Evolutionary conservation across 2,113 vertebrate genomes (phyloP).

Genomic region (Erythrocebus patas): DNA sequence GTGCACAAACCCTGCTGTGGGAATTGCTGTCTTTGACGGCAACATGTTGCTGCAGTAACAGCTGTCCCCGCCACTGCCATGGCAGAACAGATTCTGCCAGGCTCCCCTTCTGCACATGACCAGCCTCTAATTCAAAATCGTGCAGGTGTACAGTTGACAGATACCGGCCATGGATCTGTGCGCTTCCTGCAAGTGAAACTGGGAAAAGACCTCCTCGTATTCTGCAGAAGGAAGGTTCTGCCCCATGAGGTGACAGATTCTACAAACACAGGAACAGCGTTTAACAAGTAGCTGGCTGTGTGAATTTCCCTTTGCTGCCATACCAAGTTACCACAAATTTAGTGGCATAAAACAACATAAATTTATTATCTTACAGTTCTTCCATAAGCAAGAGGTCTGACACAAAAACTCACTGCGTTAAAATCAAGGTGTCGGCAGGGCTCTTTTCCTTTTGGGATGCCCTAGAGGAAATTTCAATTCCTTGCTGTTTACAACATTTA

Average conservation of each 20-base stretch:
- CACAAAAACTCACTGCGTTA: background rate
- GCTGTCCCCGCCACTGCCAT: background rate
- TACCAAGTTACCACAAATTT: background rate
- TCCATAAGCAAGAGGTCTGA: background rate
- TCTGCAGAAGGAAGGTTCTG: background rate
- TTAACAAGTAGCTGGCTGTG: background rate
- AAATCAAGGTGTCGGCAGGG: background rate
- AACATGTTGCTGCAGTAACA: background rate
- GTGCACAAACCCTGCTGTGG: accelerated
- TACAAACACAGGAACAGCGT: background rate
- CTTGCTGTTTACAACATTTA: background rate
- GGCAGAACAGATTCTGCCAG: background rate
- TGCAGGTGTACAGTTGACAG: background rate
- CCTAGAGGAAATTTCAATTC: background rate
- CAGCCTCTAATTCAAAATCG: background rate
- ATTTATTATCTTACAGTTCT: background rate
- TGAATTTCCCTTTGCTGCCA: background rate
- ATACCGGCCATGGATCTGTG: accelerated
- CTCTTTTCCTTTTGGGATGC: background rate
- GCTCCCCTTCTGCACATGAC: background rate
- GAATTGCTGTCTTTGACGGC: background rate
- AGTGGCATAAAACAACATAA: background rate
- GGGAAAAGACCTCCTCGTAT: background rate
- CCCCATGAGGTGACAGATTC: background rate
- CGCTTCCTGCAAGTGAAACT: background rate